A percentile compares a stretch with the other conserved stretches of the same genome.
Evolutionary conservation across 2,888 invertebrate genomes (phyloP).

Genomic region (Leucophenga maculata): DNA sequence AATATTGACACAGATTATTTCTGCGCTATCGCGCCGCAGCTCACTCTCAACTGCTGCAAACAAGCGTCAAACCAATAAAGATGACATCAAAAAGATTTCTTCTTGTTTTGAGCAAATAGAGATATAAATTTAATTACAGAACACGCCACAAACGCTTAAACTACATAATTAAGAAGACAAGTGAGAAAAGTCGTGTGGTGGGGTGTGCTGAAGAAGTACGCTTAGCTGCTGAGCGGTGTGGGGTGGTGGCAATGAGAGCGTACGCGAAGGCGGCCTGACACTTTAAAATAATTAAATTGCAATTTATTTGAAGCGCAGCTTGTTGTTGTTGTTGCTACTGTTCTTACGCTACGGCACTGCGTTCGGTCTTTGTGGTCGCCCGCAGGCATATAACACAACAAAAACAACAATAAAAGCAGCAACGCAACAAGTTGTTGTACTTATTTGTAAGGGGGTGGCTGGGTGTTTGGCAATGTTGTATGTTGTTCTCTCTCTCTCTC

Average conservation of each 20-base stretch:
- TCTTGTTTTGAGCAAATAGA: conserved; percentile 22
- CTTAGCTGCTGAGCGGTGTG: background rate
- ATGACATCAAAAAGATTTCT: conserved; percentile 46
- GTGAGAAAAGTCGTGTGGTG: too few species aligned
- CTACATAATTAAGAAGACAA: conserved; percentile 15
- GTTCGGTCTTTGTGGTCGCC: too few species aligned
- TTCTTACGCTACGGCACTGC: too few species aligned
- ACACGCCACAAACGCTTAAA: conserved; percentile 1
- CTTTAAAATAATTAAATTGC: conserved; percentile 64
- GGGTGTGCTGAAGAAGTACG: background rate
- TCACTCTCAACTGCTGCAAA: background rate
- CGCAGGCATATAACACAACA: background rate
- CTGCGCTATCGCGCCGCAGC: conserved; percentile 29
- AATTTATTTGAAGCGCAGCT: conserved; percentile 59
- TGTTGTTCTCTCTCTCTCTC: background rate
- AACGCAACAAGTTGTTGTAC: conserved; percentile 9
- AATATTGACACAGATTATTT: conserved; percentile 59
- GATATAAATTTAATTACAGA: conserved; percentile 32
- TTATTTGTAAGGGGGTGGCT: background rate
- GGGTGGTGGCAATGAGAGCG: background rate
- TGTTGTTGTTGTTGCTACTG: conserved; percentile 3
- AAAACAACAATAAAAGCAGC: background rate
- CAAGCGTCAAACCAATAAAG: conserved; percentile 29
- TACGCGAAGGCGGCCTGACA: conserved; percentile 28
- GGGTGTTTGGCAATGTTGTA: background rate